These are phyloP conservation scores for Diarsia dahlii DNA, from an alignment of 2,888 invertebrate genomes.

Conservation along the genomic window DNA sequence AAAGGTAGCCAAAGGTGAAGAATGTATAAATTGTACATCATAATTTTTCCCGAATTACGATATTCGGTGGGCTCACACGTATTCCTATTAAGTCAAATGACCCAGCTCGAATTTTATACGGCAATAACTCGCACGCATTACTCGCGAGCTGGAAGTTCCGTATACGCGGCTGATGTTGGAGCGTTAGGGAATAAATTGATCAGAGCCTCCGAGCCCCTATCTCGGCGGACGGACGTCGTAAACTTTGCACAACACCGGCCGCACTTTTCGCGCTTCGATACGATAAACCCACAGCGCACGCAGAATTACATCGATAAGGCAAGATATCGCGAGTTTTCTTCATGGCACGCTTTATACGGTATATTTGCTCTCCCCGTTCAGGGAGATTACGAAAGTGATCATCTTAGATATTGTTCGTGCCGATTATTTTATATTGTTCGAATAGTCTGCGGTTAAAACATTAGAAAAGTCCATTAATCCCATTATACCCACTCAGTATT, in stretches of 20 bases:
- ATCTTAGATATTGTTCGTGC: slow-evolving; percentile 19
- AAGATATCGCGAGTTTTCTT: slow-evolving; percentile 35
- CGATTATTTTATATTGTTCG: slow-evolving; percentile 17
- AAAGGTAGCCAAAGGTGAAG: slow-evolving; percentile 9
- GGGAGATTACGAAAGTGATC: slow-evolving; percentile 30
- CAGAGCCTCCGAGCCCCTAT: slow-evolving; percentile 82
- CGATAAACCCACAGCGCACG: slow-evolving; percentile 67
- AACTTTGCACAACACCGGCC: slow-evolving; percentile 75
- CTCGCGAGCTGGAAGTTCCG: slow-evolving; percentile 59
- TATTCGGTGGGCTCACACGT: slow-evolving; percentile 72
- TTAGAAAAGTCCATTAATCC: slow-evolving; percentile 49
- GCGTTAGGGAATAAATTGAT: slow-evolving; percentile 64
- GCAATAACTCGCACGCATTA: slow-evolving; percentile 78
- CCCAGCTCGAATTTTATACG: slow-evolving; percentile 81
- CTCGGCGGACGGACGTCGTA: slow-evolving; percentile 78
- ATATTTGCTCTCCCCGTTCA: slow-evolving; percentile 7
- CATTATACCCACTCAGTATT: slow-evolving; percentile 46
- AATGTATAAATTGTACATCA: slow-evolving; percentile 62
- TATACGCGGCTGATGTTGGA: slow-evolving; percentile 66
- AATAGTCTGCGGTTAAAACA: slow-evolving; percentile 30
- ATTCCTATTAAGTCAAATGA: slow-evolving; percentile 82
- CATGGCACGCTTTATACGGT: slow-evolving; percentile 16
- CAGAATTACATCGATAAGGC: slow-evolving; percentile 64
- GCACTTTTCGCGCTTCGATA: slow-evolving; percentile 78
- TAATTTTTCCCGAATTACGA: slow-evolving; percentile 69